These are phyloP conservation scores for Dilophus febrilis DNA, from an alignment of 2,888 invertebrate species.

Conservation along the genomic window DNA sequence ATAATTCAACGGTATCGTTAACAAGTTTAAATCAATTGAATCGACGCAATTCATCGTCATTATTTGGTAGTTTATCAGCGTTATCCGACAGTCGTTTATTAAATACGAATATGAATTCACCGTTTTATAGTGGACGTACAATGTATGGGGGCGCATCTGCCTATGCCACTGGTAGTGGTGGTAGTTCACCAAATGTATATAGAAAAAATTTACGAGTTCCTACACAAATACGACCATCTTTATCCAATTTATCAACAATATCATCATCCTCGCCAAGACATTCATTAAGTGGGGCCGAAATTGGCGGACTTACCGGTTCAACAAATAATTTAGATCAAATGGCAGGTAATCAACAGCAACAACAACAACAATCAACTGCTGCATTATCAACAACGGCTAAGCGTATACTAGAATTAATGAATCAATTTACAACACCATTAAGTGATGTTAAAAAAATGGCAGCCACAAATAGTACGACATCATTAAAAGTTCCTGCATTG, in stretches of 20 bases:
- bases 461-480: slow-evolving; percentile 13
- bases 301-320: too few relatives aligned
- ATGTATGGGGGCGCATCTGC: slow-evolving; percentile 58
- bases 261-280: slow-evolving; percentile 19
- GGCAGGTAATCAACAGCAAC: slow-evolving; percentile 3
- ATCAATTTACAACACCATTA: slow-evolving; percentile 66
- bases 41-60: slow-evolving; percentile 18
- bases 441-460: slow-evolving; percentile 65
- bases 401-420: slow-evolving; percentile 60
- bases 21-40: slow-evolving; percentile 22
- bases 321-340: slow-evolving; percentile 3
- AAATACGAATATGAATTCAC: slow-evolving; percentile 30
- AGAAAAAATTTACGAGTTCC: slow-evolving; percentile 14
- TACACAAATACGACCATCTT: slow-evolving; percentile 20
- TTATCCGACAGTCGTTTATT: slow-evolving; percentile 26
- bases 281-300: neutral
- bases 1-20: slow-evolving; percentile 27
- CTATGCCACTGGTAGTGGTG: slow-evolving; percentile 28
- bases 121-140: slow-evolving; percentile 59
- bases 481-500: slow-evolving; percentile 11
- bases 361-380: slow-evolving; percentile 9
- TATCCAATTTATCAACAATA: slow-evolving; percentile 19
- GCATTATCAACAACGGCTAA: slow-evolving; percentile 43
- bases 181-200: too few relatives aligned
- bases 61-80: slow-evolving; percentile 29